A percentile compares a stretch with the other conserved stretches of the same genome.
These are phyloP conservation scores for Dipodomys spectabilis DNA, from an alignment of 2,113 vertebrate genomes.

Conservation along the genomic window DNA sequence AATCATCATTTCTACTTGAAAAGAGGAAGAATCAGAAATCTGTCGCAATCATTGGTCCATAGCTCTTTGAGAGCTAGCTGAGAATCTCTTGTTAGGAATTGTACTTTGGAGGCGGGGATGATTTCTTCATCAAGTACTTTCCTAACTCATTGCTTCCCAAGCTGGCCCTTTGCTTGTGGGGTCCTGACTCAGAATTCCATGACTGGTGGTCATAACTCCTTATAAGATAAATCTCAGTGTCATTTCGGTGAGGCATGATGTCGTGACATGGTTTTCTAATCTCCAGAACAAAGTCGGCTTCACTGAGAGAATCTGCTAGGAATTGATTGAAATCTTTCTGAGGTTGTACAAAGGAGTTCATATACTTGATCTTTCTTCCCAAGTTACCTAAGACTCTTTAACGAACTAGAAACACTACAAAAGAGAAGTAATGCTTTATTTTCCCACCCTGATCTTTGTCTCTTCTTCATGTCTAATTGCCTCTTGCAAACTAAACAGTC, in stretches of 20 bases:
- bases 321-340: background rate
- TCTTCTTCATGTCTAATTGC: slow-evolving; percentile 23
- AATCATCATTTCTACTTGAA: background rate
- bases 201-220: background rate
- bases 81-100: background rate
- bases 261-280: background rate
- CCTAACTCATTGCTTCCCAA: background rate
- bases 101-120: background rate
- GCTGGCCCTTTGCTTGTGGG: background rate
- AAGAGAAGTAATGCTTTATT: background rate
- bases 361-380: background rate
- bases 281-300: background rate
- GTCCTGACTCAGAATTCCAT: background rate
- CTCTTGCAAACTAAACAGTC: background rate
- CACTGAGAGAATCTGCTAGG: background rate
- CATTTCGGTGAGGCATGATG: background rate
- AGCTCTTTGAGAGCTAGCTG: background rate
- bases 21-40: background rate
- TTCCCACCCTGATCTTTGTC: background rate
- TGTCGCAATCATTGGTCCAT: background rate
- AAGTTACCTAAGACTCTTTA: background rate
- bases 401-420: slow-evolving; percentile 6
- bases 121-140: background rate
- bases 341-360: background rate
- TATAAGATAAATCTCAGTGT: background rate